Conservation (phyloP, 2,888 invertebrate species). For the Yponomeuta sedellus region DNA sequence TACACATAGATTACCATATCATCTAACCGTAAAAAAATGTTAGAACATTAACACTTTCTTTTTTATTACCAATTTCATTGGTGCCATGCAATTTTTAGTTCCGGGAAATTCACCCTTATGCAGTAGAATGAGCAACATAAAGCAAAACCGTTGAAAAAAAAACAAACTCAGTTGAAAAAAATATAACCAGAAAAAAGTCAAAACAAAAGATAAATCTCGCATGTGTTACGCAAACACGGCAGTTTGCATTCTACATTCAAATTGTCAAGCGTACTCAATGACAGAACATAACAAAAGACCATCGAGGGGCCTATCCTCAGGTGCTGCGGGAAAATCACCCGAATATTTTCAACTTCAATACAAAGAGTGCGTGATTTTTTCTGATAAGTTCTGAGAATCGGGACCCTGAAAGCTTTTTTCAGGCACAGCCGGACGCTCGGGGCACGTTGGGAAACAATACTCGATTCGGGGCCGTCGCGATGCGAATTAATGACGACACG, state of each 20-base stretch:
- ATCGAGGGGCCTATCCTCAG: background rate
- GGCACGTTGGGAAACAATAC: constrained; percentile 69
- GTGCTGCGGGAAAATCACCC: background rate
- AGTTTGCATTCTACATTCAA: constrained; percentile 7
- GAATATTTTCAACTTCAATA: background rate
- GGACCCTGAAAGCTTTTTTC: constrained; percentile 54
- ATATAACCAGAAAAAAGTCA: background rate
- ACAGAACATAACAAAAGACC: constrained; percentile 3
- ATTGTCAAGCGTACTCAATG: background rate
- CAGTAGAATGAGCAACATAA: too few relatives aligned
- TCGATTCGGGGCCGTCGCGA: constrained; percentile 46
- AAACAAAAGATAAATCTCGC: constrained; percentile 12
- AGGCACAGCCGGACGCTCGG: constrained; percentile 55
- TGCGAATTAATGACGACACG: constrained; percentile 64
- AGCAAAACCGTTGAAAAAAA: too few relatives aligned
- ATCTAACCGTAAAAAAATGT: too few relatives aligned
- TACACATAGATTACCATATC: too few relatives aligned
- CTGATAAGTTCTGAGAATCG: background rate
- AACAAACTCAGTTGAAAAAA: background rate
- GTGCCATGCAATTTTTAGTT: too few relatives aligned
- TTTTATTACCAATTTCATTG: too few relatives aligned
- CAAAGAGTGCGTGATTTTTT: background rate
- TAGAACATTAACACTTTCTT: too few relatives aligned
- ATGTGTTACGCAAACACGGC: constrained; percentile 2
- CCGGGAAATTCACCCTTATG: too few relatives aligned